Percentiles rank a stretch among this genome's conserved stretches.
phyloP scores from a whole-genome alignment of 2,888 invertebrate species.

The Agriotes lineatus region DNA sequence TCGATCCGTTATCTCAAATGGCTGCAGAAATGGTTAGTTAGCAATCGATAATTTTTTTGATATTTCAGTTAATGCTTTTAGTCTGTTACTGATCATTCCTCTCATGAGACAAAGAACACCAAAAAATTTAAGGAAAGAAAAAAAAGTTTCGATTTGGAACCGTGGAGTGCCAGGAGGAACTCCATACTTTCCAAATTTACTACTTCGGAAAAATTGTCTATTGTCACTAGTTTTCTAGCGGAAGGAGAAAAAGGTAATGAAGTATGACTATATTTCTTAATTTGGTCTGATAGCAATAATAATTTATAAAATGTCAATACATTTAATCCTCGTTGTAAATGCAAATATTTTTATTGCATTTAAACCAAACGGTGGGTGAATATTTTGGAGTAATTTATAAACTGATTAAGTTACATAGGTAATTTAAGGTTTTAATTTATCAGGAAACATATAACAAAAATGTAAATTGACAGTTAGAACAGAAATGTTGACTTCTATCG shows the following conservation, averaged over 20 bases:
- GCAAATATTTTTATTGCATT: too few relatives aligned
- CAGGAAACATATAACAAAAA: too few relatives aligned
- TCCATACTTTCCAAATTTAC: slow-evolving; percentile 91
- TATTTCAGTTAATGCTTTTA: slow-evolving; percentile 37
- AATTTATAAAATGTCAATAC: too few relatives aligned
- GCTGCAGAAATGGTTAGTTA: slow-evolving; percentile 67
- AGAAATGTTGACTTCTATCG: too few relatives aligned
- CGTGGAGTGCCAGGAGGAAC: slow-evolving; percentile 82
- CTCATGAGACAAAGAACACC: slow-evolving; percentile 25
- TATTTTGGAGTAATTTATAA: too few relatives aligned
- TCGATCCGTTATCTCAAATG: slow-evolving; percentile 77
- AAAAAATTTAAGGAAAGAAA: slow-evolving; percentile 58
- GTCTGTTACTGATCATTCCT: slow-evolving; percentile 47
- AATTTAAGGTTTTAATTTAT: too few relatives aligned
- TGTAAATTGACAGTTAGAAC: too few relatives aligned
- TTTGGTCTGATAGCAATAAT: too few relatives aligned
- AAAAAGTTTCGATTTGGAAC: slow-evolving; percentile 69
- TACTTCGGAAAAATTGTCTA: slow-evolving; percentile 92
- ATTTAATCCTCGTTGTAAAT: too few relatives aligned
- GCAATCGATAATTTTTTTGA: slow-evolving; percentile 1
- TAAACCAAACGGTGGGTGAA: too few relatives aligned
- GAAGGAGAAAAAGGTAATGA: slow-evolving; percentile 85
- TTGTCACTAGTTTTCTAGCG: slow-evolving; percentile 88
- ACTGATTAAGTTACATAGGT: too few relatives aligned
- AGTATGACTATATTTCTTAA: too few relatives aligned